Evolutionary conservation across 1,140 invertebrate species (phyloP).

Genomic region (Leptinotarsa defecta): DNA sequence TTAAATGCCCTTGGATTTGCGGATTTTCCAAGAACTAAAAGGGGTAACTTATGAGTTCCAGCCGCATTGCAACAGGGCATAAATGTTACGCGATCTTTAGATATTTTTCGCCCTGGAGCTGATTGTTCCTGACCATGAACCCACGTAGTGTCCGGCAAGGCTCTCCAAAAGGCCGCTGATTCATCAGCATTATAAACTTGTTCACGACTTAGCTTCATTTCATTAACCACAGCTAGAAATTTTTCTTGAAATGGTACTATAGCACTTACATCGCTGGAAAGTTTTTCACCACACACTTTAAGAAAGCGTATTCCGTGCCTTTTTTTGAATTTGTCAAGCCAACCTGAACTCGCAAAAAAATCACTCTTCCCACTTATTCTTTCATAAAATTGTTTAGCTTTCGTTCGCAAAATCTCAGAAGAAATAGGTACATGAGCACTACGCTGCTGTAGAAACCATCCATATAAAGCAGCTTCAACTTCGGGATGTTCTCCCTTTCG

Average conservation of each 20-base stretch:
- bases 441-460: slow-evolving; percentile 26
- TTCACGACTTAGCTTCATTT: not conserved
- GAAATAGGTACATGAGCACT: slow-evolving; percentile 39
- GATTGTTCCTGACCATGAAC: slow-evolving; percentile 17
- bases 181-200: slow-evolving; percentile 29
- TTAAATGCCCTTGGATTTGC: slow-evolving; percentile 43
- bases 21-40: slow-evolving; percentile 42
- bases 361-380: slow-evolving; percentile 38
- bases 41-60: slow-evolving; percentile 28
- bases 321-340: slow-evolving; percentile 49
- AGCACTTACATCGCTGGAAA: slow-evolving; percentile 15
- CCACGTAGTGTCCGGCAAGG: slow-evolving; percentile 21
- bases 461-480: slow-evolving; percentile 14
- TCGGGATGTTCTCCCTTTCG: too few species aligned
- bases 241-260: slow-evolving; percentile 23
- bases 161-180: slow-evolving; percentile 27
- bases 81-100: slow-evolving; percentile 27
- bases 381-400: slow-evolving; percentile 48
- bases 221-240: slow-evolving; percentile 2
- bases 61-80: slow-evolving; percentile 24
- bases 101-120: not conserved
- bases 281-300: slow-evolving; percentile 28
- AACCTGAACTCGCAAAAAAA: slow-evolving; percentile 37
- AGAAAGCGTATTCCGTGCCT: slow-evolving; percentile 46
- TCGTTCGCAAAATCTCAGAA: slow-evolving; percentile 48